These are phyloP conservation scores for Stenurella melanura DNA, from an alignment of 2,888 invertebrate genomes.

Conservation along the genomic window DNA sequence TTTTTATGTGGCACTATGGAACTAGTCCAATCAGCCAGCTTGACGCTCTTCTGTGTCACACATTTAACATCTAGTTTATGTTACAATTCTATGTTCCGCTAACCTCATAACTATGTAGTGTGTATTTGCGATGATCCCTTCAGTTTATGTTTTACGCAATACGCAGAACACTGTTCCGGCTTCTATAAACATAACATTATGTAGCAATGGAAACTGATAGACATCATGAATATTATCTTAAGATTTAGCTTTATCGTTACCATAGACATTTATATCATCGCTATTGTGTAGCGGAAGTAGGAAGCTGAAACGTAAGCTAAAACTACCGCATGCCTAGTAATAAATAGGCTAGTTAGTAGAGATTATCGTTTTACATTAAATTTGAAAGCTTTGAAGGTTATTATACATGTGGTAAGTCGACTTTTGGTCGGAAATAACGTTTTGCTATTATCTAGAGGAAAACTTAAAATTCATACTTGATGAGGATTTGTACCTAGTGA, in stretches of 20 bases:
- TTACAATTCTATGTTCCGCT: neutral
- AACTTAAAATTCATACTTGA: too few relatives aligned
- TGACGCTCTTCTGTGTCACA: neutral
- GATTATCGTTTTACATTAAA: neutral
- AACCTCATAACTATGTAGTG: neutral
- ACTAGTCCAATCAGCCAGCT: too few relatives aligned
- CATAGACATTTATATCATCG: neutral
- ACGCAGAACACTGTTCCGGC: neutral
- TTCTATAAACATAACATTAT: neutral
- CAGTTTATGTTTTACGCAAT: neutral
- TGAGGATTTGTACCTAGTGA: too few relatives aligned
- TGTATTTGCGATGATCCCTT: neutral
- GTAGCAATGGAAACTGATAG: neutral
- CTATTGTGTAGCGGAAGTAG: neutral
- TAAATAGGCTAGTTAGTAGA: neutral
- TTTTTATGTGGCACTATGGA: too few relatives aligned
- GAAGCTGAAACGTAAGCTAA: constrained; percentile 1
- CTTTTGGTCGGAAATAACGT: neutral
- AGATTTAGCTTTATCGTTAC: neutral
- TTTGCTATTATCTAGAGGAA: neutral
- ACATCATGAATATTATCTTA: neutral
- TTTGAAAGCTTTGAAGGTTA: neutral
- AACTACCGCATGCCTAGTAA: neutral
- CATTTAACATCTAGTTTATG: neutral
- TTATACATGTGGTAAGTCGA: neutral